A percentile compares a stretch with the other conserved stretches of the same genome.
phyloP scores from a whole-genome alignment of 2,888 invertebrate genomes.

The Oligia strigilis region DNA sequence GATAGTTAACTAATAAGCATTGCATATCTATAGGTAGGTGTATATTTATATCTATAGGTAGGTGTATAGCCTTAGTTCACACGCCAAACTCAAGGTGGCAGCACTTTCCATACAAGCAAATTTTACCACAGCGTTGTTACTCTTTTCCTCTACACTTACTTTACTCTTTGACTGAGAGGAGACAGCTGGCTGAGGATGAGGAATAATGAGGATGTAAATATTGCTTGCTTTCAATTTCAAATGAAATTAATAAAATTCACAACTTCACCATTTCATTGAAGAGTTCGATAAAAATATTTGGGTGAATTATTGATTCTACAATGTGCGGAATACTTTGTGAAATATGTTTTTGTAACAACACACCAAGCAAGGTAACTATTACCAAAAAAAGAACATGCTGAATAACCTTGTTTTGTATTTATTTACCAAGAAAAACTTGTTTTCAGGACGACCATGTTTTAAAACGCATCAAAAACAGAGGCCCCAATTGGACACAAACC shows the following conservation, averaged over 20 bases:
- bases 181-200: too few species aligned
- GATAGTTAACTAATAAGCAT: too few species aligned
- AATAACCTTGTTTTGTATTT: slow-evolving; percentile 29
- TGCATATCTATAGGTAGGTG: too few species aligned
- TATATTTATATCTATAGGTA: too few species aligned
- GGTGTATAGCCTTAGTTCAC: too few species aligned
- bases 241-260: not conserved
- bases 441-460: slow-evolving; percentile 79
- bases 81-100: too few species aligned
- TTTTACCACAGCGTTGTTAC: too few species aligned
- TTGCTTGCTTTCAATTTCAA: not conserved
- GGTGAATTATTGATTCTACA: not conserved
- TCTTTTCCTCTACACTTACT: too few species aligned
- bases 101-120: too few species aligned
- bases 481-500: slow-evolving; percentile 87
- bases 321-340: slow-evolving; percentile 91
- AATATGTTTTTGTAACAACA: slow-evolving; percentile 73
- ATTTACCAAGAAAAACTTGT: slow-evolving; percentile 42
- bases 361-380: slow-evolving; percentile 64
- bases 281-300: not conserved
- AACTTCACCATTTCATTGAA: not conserved
- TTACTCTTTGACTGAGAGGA: too few species aligned
- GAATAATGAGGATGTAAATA: slow-evolving; percentile 2
- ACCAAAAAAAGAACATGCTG: not conserved
- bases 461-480: slow-evolving; percentile 88